Base-by-base conservation (phyloP, 1,140 invertebrate species). In the Monochamus saltuarius region DNA sequence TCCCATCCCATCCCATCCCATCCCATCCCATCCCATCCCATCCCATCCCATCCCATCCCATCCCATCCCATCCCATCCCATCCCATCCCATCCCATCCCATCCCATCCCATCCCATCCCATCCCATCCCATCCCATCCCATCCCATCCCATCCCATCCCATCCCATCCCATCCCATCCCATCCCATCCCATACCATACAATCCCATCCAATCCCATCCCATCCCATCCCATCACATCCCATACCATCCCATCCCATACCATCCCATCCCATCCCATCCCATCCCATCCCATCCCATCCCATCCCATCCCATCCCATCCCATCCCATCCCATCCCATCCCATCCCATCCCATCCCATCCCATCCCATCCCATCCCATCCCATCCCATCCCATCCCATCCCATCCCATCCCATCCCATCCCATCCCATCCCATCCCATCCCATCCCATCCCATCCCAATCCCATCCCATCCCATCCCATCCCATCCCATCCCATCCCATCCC, bases 381-480 rank as follows among this genome's bases (percentile, higher is more conserved):
- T 50, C 13, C 19, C 47, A 16, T 50, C 13, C 22, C 47, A 6
- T 29, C 8, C 14, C 22, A 16, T 29, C 29, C 14, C 22, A 19
- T 50, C 17, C 19, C 22, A 19, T 50, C 8, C 14, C 22, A 19
- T 50, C 13, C 47, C 47, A 16, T 50, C 13, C 22, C 47, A 16
- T 29, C 13, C 47, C 47, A 16, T 50, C 13, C 47, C 47, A 50
- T 50, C 13, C 13, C n/a, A 50, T 50, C 22, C 14, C 19, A 50
- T 16, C 22, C 47, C 47, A 50, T 50, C 22, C 47, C 47, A 50
- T 17, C 22, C 8, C n/a, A n/a, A n/a, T n/a, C n/a, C n/a, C n/a
- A 50, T 50, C 22, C 14, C 47, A 50, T 16, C 22, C 47, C 22
- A 50, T 22, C 22, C 47, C 29, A 50, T 22, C 22, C 47, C 47